Evolutionary conservation across 2,888 invertebrate species (phyloP).

Genomic region (Dryocosmus kuriphilus): DNA sequence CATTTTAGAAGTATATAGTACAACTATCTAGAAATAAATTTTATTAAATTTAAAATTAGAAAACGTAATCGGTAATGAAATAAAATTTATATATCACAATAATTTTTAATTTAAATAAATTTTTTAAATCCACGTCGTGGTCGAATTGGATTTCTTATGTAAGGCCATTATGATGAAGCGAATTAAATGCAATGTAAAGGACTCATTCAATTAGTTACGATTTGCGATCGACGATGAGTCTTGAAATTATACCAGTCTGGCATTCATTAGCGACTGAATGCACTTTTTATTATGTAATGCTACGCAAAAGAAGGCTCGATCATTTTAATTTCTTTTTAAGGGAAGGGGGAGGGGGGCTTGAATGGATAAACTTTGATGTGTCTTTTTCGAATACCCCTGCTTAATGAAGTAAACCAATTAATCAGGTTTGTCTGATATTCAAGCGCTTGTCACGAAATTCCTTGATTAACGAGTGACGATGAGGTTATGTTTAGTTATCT

Average conservation of each 20-base stretch:
- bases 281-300: background rate
- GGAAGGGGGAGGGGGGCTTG: background rate
- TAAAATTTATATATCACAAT: too few species aligned
- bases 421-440: background rate
- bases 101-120: background rate
- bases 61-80: too few species aligned
- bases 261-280: background rate
- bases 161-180: slow-evolving; percentile 45
- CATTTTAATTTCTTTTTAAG: background rate
- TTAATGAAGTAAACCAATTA: background rate
- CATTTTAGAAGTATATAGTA: background rate
- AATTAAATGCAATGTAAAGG: slow-evolving; percentile 57
- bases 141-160: background rate
- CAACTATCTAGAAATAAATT: background rate
- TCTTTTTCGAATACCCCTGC: background rate
- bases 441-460: background rate
- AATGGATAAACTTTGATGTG: background rate
- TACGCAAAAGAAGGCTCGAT: background rate
- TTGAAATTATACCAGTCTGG: slow-evolving; percentile 20
- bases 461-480: background rate
- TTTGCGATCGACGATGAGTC: slow-evolving; percentile 50
- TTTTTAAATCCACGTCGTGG: background rate
- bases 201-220: slow-evolving; percentile 56
- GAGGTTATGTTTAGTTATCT: background rate
- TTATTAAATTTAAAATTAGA: background rate